Evolutionary conservation across 2,888 invertebrate species (phyloP).

Genomic region (Tupiocoris notatus): DNA sequence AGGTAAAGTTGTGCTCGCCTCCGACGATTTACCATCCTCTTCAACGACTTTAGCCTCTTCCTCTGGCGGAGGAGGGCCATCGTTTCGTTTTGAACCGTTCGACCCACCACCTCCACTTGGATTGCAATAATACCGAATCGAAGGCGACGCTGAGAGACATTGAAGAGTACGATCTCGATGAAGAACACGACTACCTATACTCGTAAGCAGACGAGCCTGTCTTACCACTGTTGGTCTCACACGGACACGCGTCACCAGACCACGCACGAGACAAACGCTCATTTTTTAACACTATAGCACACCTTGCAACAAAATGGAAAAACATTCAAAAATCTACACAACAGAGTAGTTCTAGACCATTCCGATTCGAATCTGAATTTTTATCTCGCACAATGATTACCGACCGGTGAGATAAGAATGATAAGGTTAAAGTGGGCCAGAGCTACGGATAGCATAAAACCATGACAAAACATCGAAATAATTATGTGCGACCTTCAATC

Average conservation of each 20-base stretch:
- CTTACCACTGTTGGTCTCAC: background rate
- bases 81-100: slow-evolving; percentile 9
- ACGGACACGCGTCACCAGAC: background rate
- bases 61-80: slow-evolving; percentile 7
- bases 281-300: slow-evolving; percentile 3
- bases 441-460: too few species aligned
- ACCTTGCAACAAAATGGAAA: background rate
- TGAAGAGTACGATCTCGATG: background rate
- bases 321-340: background rate
- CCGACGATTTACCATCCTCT: slow-evolving; percentile 19
- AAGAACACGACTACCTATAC: background rate
- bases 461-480: too few species aligned
- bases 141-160: background rate
- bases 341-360: too few species aligned
- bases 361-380: too few species aligned
- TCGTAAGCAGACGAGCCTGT: background rate
- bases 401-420: too few species aligned
- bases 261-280: slow-evolving; percentile 16
- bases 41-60: slow-evolving; percentile 20
- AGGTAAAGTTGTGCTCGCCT: slow-evolving; percentile 43
- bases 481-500: too few species aligned
- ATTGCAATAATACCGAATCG: slow-evolving; percentile 13
- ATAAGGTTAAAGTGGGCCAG: too few species aligned
- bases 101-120: slow-evolving; percentile 21
- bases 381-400: too few species aligned